phyloP scores from a whole-genome alignment of 2,113 vertebrate genomes.

The Australoheros scitulus region DNA sequence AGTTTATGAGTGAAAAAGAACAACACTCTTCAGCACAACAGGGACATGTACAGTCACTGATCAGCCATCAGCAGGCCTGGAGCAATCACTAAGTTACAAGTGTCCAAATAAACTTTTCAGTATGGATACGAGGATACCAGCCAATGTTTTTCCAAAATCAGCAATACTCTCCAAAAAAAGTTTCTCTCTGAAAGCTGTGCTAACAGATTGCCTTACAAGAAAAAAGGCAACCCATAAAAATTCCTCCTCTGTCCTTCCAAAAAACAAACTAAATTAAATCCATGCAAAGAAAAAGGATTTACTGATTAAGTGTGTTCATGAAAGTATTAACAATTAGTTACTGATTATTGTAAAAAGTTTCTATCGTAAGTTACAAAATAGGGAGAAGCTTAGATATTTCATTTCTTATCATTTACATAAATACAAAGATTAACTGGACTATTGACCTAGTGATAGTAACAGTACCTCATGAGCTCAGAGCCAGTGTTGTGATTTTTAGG shows the following conservation, averaged over 20 bases:
- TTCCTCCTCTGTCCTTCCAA: not conserved
- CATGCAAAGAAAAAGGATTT: not conserved
- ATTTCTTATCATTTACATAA: not conserved
- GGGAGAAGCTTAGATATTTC: not conserved
- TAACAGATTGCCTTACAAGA: slow-evolving; percentile 33
- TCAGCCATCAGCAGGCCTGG: not conserved
- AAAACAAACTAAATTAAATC: not conserved
- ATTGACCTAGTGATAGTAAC: slow-evolving; percentile 8
- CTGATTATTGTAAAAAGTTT: not conserved
- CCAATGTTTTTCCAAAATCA: not conserved
- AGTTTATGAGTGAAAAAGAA: not conserved
- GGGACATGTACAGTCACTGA: not conserved
- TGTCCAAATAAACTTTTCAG: not conserved
- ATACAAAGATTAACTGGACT: not conserved
- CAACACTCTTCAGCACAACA: not conserved
- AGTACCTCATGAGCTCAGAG: slow-evolving; percentile 39
- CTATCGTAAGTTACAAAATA: not conserved
- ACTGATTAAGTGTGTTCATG: not conserved
- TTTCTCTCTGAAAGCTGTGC: slow-evolving; percentile 16
- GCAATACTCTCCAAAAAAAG: slow-evolving; percentile 4
- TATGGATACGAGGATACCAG: not conserved
- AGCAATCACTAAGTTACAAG: not conserved
- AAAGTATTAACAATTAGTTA: not conserved
- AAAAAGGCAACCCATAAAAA: not conserved
- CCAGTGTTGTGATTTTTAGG: slow-evolving; percentile 61